Base-by-base conservation (phyloP, 2,888 invertebrate genomes). In the Carpatolechia fugitivella region DNA sequence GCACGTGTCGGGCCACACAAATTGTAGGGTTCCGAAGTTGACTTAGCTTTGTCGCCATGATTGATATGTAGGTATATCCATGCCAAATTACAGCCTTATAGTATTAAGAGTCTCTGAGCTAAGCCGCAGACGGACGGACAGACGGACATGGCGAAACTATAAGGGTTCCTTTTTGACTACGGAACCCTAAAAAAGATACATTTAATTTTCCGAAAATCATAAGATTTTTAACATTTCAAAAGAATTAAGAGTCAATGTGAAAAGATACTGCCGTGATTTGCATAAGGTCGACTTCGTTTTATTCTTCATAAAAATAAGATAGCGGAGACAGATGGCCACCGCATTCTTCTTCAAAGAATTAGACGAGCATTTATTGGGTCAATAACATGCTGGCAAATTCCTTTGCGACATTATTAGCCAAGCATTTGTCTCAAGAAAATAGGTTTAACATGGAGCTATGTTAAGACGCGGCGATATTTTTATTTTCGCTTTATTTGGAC, bases 371-470 rank as follows among this genome's bases (percentile, higher is more conserved):
- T 68, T 46, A 60, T 65, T 63, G 57, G 55, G 62, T 63, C 63
- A 65, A 63, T 63, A 60, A 68, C 55, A 60, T 16, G 64, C 64
- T 49, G 57, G 58, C 51, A 51, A 66, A 56, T 55, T 52, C 51
- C 60, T 60, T 40, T 53, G 24, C 13, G 20, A 49, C 40, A 48
- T 29, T 31, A 54, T 55, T 52, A 55, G 31, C 41, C 30, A 46
- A 47, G 56, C 40, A 41, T 61, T 57, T 59, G 40, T 53, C 47
- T 53, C 16, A 18, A 24, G 36, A 36, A 46, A 53, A 40, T 46
- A 46, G 30, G 31, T 47, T 48, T 48, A 38, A 48, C 47, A 47
- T 18, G 6, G 24, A 24, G 24, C 24, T 24, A n/a, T n/a, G n/a
- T n/a, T n/a, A n/a, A n/a, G n/a, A n/a, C n/a, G n/a, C n/a, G n/a